Evolutionary conservation across 1,140 invertebrate species (phyloP), one percentile per base, ranked within the genome.

Genomic region (Cylas formicarius): DNA sequence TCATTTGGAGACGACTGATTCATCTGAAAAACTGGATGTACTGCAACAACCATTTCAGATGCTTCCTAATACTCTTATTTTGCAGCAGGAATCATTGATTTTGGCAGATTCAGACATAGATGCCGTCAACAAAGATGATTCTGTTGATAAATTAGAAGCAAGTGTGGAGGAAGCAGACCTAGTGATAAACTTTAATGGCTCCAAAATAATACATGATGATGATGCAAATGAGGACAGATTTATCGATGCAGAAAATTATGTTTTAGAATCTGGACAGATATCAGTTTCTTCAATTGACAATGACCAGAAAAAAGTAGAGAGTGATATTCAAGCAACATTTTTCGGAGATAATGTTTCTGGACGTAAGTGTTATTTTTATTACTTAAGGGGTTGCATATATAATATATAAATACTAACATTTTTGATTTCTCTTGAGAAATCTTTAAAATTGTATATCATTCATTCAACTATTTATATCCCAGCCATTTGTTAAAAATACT

Each of bases 191-290:
- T 61, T 60, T 44, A 51, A 52, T 22, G 50, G 34, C 43, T 53
- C 54, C 9, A 52, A 46, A 24, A 55, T 46, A 36, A 56, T 56
- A 19, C 53, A 49, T 6, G 60, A 63, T 37, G 63, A 65, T 22
- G 63, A 66, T 47, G 56, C 56, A 5, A 65, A 63, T 36, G 65
- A 67, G 45, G 60, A 67, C 43, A 50, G 66, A 11, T 67, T 68
- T 53, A 62, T 65, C 11, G 67, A 68, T 58, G 66, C 66, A 6
- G 67, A 69, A 47, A 67, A 63, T 53, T 68, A 67, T 52, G 61
- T 68, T 3, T 42, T 68, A 27, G 67, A 70, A 53, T 68, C 67
- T 14, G 66, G 66, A 4, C 61, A 66, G 53, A 65, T 67, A 17
- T 47, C 57, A 9, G 43, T 63, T 4, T 27, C 53, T 11, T 37